phyloP scores from a whole-genome alignment of 2,797 vertebrate genomes.

The Urosaurus nigricauda region DNA sequence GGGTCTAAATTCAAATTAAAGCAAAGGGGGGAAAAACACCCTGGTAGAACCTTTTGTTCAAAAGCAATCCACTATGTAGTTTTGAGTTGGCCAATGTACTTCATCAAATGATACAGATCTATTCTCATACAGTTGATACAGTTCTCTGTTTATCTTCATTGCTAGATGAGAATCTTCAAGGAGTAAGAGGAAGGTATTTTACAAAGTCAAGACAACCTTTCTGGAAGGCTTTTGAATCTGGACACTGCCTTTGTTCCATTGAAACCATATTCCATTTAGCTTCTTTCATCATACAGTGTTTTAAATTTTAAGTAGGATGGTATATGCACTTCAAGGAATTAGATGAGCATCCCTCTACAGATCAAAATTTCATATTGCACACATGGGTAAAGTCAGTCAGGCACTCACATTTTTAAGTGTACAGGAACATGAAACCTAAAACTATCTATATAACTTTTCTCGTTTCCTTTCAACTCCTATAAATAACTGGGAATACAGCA shows the following conservation, averaged over 20 bases:
- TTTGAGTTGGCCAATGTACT: neutral
- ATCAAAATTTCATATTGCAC: conserved; percentile 15
- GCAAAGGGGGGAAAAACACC: neutral
- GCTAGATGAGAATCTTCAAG: neutral
- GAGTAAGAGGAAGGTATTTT: neutral
- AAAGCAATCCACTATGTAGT: neutral
- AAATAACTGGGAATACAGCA: neutral
- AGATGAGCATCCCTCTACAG: neutral
- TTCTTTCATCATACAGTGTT: neutral
- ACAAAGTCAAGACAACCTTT: neutral
- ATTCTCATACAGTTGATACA: neutral
- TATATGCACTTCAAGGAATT: conserved; percentile 9
- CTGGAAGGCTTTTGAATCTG: neutral
- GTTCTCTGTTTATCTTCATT: neutral
- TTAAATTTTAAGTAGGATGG: neutral
- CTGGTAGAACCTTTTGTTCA: neutral
- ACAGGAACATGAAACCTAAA: conserved; percentile 14
- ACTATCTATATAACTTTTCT: conserved; percentile 15
- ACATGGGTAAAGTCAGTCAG: neutral
- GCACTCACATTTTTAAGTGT: neutral
- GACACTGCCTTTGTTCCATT: neutral
- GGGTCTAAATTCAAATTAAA: neutral
- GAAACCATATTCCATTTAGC: conserved; percentile 4
- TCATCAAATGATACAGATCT: neutral
- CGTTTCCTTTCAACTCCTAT: neutral